Evolutionary conservation across 2,113 vertebrate species (phyloP).

Genomic region (Eulemur macaco): DNA sequence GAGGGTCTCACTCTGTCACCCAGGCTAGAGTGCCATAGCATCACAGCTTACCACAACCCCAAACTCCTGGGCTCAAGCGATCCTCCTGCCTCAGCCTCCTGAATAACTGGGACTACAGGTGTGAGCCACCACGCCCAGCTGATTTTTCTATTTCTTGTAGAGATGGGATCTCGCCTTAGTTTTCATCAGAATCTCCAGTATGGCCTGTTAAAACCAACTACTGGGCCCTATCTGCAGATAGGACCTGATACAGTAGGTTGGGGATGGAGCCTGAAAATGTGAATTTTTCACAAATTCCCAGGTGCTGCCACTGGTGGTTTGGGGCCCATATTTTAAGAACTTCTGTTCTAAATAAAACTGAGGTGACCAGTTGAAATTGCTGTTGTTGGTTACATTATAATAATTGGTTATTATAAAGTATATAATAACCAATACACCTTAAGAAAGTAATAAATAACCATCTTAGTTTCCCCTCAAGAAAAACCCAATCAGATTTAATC

Average conservation of each 20-base stretch:
- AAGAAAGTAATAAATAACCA: background rate
- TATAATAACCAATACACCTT: background rate
- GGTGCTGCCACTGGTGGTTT: background rate
- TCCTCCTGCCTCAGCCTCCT: too few relatives aligned
- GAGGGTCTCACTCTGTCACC: background rate
- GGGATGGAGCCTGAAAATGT: background rate
- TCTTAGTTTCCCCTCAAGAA: background rate
- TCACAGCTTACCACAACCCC: too few relatives aligned
- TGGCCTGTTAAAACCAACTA: background rate
- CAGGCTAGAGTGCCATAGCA: too few relatives aligned
- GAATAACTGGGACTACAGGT: too few relatives aligned
- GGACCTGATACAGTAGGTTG: background rate
- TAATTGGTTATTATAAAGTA: too few relatives aligned
- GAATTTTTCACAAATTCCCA: background rate
- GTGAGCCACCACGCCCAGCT: too few relatives aligned
- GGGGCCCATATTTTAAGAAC: background rate
- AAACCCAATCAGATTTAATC: background rate
- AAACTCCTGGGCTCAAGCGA: too few relatives aligned
- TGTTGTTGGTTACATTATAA: background rate
- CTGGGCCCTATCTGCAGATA: background rate
- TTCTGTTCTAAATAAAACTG: background rate
- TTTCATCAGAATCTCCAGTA: background rate
- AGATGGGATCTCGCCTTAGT: too few relatives aligned
- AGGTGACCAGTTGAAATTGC: background rate
- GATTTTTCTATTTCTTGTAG: too few relatives aligned